Conservation (phyloP, 1,140 invertebrate genomes). For the Littorina saxatilis region DNA sequence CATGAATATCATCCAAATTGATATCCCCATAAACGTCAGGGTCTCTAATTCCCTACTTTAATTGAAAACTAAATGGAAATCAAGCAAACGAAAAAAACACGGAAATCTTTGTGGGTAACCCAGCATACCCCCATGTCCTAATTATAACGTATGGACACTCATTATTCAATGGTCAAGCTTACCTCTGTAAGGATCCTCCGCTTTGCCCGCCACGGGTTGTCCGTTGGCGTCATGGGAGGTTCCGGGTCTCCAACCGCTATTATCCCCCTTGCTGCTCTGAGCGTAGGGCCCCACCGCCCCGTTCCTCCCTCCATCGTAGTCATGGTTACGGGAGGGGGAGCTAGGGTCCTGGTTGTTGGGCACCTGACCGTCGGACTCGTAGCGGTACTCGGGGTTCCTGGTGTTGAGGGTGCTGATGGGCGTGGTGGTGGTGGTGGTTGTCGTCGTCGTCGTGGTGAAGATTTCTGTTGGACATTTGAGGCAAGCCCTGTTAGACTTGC, state of each 20-base stretch:
- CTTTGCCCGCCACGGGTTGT: background rate
- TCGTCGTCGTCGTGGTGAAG: conserved; percentile 28
- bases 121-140: no score
- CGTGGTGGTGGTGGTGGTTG: conserved; percentile 20
- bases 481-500: background rate
- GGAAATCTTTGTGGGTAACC: no score
- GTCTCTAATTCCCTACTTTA: no score
- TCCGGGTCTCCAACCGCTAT: background rate
- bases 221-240: background rate
- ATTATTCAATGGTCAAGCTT: no score
- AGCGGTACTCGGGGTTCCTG: background rate
- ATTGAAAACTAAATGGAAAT: no score
- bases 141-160: no score
- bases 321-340: no score
- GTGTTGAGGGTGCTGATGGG: background rate
- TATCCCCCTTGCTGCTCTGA: background rate
- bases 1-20: no score
- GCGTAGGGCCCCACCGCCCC: background rate
- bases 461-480: conserved; percentile 19
- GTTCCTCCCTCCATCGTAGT: background rate
- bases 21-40: no score
- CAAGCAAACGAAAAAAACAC: no score
- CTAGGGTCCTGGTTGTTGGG: background rate
- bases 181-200: background rate
- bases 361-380: no score